These are phyloP conservation scores for Leptarthrus brevirostris DNA, from an alignment of 2,888 invertebrate genomes.

Conservation along the genomic window DNA sequence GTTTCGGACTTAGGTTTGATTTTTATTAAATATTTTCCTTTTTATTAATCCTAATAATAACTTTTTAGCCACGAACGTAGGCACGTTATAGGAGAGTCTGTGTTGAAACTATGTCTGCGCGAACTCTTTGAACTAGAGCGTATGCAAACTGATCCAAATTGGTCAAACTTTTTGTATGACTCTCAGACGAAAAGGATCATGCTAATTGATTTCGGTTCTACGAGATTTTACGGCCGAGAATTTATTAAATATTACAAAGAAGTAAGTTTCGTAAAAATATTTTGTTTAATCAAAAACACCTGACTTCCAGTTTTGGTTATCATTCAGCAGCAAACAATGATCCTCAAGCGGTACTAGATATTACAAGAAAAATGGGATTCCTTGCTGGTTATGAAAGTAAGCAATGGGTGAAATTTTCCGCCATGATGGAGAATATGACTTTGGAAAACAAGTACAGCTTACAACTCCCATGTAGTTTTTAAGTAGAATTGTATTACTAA, in stretches of 20 bases:
- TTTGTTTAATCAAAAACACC: not conserved
- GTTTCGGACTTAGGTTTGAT: conserved; percentile 78
- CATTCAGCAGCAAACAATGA: conserved; percentile 87
- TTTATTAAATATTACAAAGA: conserved; percentile 91
- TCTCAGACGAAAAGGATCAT: conserved; percentile 81
- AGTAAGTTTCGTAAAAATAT: conserved; percentile 53
- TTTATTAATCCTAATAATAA: too few species aligned
- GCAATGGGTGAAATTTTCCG: conserved; percentile 94
- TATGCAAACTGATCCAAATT: conserved; percentile 99
- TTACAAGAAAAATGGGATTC: conserved; percentile 92
- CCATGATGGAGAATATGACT: conserved; percentile 83
- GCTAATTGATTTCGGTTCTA: conserved; percentile 96
- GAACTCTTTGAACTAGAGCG: conserved; percentile 91
- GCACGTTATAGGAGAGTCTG: conserved; percentile 78
- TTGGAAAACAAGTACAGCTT: conserved; percentile 79
- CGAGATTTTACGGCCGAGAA: conserved; percentile 82
- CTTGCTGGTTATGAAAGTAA: conserved; percentile 98
- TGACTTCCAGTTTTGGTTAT: conserved; percentile 79
- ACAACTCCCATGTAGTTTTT: too few species aligned
- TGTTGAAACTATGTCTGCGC: conserved; percentile 84
- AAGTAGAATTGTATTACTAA: not conserved
- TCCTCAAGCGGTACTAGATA: conserved; percentile 76
- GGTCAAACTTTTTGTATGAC: conserved; percentile 98
- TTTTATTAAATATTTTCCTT: conserved; percentile 58
- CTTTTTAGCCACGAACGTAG: conserved; percentile 67